Base-by-base conservation (phyloP, 1,140 invertebrate genomes). In the Saccostrea glomerata region DNA sequence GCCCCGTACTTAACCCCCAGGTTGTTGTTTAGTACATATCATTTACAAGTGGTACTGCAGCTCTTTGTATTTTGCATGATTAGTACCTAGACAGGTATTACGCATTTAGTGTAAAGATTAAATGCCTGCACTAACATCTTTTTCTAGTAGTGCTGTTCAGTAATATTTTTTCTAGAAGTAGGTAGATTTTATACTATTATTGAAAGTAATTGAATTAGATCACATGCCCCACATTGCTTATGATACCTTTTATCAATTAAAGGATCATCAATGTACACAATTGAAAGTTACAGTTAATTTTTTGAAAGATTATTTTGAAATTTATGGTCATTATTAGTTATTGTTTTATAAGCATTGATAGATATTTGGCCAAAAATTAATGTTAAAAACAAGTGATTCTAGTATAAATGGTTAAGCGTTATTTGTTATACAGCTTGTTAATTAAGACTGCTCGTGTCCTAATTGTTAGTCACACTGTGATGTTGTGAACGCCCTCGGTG, bases 21-120 rank as follows among this genome's bases (percentile, higher is more conserved):
- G 70, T 77, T 77, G 70, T 77, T 77, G 70, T 77, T 2, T 77
- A 77, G 70, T 36, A 77, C 70, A 77, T 77, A 77, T 77, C 70
- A 77, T 77, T 77, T 13, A 30, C 25, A 17, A 36, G 70, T 73
- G 66, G 20, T 73, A 30, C 25, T 30, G 66, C 25, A 77, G 70
- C 25, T 36, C 70, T 30, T 0, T 77, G 23, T 77, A 77, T 77
- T 77, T 6, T 77, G 30, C 25, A 77, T 77, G 23, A 12, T 25
- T 77, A 77, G 70, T 30, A 36, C 30, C 30, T n/a, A n/a, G n/a
- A n/a, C 30, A 36, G 30, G 30, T 36, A 30, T 15, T 23, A 63
- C n/a, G 58, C 58, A 6, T 63, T 20, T 20, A 20, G n/a, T 63
- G 13, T 63, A 20, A 6, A 63, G 17, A 63, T 20, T 20, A n/a